Base-by-base conservation (phyloP, 2,113 vertebrate genomes). In the Puffinus mauretanicus region DNA sequence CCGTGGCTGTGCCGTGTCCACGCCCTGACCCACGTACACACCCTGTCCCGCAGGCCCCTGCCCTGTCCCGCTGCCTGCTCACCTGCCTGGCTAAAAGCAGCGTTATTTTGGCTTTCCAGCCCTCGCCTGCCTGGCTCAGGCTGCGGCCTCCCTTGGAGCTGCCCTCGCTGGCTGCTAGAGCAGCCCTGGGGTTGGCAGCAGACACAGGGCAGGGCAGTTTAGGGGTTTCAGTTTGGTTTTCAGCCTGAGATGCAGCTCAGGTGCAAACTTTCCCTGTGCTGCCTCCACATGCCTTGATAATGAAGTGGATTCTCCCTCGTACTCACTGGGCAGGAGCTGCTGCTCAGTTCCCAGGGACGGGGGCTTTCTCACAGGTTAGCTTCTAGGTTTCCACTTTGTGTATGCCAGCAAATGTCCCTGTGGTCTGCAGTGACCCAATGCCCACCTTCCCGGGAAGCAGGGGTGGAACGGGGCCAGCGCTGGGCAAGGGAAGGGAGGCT, bases 381-480 rank as follows among this genome's bases (percentile, higher is more conserved):
- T 21, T 9, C 16, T 42, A n/a, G 14, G 19, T 20, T 34, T 40
- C 22, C 20, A 1, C 10, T 13, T 6, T 7, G 24, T 4, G 3
- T 24, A 0, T 17, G 24, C 7, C 70, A 51, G 5, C 10, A 0
- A 10, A 25, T 0, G 7, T 3, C 66, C 34, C 62, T 10, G 38
- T 1, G 8, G 9, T 6, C 5, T 16, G 80, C 61, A 2, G 40
- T 0, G 62, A 13, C 7, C 47, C 30, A 0, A 2, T 26, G 20
- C 19, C 42, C 40, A 0, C 34, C 7, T 8, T 12, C 14, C 46
- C 3, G 61, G 36, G 60, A 6, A 25, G 51, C 15, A 1, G 21
- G 25, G 9, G 2, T 0, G 24, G 70, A 44, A 16, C 0, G 7
- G 29, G 77, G 29, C 42, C 32, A 4, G 55, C 3, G 0, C 25